Evolutionary conservation across 92 coral and sea anemone genomes (phyloP), one percentile per base, ranked within the genome.

Genomic region (Actinernus sp.): DNA sequence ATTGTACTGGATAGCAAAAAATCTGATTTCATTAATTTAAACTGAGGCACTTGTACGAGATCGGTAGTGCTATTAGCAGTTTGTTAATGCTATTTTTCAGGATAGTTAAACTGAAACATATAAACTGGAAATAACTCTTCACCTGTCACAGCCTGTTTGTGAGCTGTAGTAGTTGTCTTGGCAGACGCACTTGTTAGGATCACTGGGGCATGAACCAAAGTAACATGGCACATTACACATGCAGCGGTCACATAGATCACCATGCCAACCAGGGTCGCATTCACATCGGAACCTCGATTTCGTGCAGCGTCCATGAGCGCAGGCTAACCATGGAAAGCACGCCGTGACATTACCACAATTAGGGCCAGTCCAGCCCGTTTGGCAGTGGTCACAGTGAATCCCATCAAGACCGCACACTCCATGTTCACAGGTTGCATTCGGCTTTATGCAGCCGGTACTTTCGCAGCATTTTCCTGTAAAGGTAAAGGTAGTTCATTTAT

Each of bases 241-340:
- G 2, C 92, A 75, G 28, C 96, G 85, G 61, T 90, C 96, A 55
- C 96, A 90, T 43, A 80, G 88, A 79, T 90, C 96, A 5, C 96
- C 96, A 38, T 78, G 71, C 96, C 92, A 90, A 18, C 96, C 96
- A 10, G 96, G 92, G 27, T 90, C 96, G 50, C 96, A 90, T 24
- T 90, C 96, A 50, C 96, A 90, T 54, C 32, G 68, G 63, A 87
- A 80, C 83, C 89, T 87, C 26, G 96, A 81, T 53, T 68, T 86
- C 14, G 49, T 70, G 45, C 97, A 90, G 14, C 68, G 17, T n/a
- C 97, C 97, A 69, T 85, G 96, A 43, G 57, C 69, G 67, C 97
- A 90, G 50, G 86, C 58, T 12, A 90, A 77, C 97, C 97, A 90
- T 20, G 97, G 83, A 48, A 74, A 90, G 49, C 97, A 90, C 6